Evolutionary conservation across 2,888 invertebrate genomes (phyloP).

Genomic region (Ernsta delagoae): DNA sequence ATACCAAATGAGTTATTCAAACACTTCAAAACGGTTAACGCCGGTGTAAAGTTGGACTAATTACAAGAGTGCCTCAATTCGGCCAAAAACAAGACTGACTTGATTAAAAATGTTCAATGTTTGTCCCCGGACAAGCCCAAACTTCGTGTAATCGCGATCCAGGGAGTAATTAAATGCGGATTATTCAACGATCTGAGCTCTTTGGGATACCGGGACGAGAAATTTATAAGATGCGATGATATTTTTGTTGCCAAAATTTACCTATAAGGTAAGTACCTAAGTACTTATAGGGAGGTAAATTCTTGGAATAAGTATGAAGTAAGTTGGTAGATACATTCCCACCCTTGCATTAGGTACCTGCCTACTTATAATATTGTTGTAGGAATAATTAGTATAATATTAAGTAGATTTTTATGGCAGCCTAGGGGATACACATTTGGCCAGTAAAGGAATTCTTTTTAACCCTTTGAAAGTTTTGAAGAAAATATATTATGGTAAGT

Average conservation of each 20-base stretch:
- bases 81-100: conserved; percentile 26
- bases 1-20: not conserved
- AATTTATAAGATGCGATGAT: not conserved
- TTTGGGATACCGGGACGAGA: conserved; percentile 2
- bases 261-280: no score
- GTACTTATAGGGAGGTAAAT: no score
- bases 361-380: no score
- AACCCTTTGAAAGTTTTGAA: no score
- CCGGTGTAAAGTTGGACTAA: conserved; percentile 19
- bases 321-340: no score
- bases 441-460: no score
- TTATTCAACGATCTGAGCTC: conserved; percentile 46
- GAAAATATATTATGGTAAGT: no score
- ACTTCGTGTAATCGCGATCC: conserved; percentile 46
- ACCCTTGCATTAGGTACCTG: no score
- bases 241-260: not conserved
- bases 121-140: conserved; percentile 44
- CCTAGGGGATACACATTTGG: no score
- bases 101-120: conserved; percentile 60
- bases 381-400: no score
- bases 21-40: conserved; percentile 20
- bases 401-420: no score
- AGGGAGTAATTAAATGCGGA: conserved; percentile 57
- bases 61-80: conserved; percentile 15
- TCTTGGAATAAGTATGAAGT: no score